Base-by-base conservation (phyloP, 2,888 invertebrate species). In the Caenorhabditis sp. region DNA sequence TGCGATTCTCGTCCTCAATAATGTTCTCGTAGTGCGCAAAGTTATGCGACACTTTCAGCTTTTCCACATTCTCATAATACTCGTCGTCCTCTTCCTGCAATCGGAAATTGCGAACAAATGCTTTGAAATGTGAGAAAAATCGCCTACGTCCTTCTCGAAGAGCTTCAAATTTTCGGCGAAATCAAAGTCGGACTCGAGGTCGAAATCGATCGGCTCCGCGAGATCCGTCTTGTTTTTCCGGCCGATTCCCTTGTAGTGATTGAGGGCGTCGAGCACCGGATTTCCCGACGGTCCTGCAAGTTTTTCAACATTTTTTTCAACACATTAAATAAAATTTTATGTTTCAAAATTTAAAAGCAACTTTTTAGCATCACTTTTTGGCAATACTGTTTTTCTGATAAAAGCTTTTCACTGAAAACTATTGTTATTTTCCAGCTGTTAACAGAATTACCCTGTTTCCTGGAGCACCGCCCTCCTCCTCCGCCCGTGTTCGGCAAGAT, bases 21-120 rank as follows among this genome's bases (percentile, higher is more conserved):
- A 88, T 85, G 68, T 88, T 88, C 62, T 88, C 87, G 62, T 88
- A 85, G 68, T 88, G 84, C 7, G 83, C 83, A 68, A 83, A 88
- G 70, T 86, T 86, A 24, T 77, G 56, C 20, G 82, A 80, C 55
- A 78, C 52, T 30, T 84, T 83, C 39, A 80, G 71, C 41, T 79
- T 78, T 56, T 85, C 85, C 6, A 82, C 80, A 5, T 56, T 71
- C 43, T 83, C 82, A 52, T 72, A 83, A 66, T 76, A 80, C 20
- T 81, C 76, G 15, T 80, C 81, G 30, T 83, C 85, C 20, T 59
- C 55, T 13, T 75, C 62, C 81, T 83, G 41, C 30, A 59, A 50
- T n/a, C n/a, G 8, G 22, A 26, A 43, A 35, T 5, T 37, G 11
- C 11, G 1, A 53, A 55, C 13, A 1, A 20, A n/a, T 20, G 37